A percentile compares a stretch with the other conserved stretches of the same genome.
These are phyloP conservation scores for Todiramphus chloris DNA, from an alignment of 2,113 vertebrate species.

Conservation along the genomic window DNA sequence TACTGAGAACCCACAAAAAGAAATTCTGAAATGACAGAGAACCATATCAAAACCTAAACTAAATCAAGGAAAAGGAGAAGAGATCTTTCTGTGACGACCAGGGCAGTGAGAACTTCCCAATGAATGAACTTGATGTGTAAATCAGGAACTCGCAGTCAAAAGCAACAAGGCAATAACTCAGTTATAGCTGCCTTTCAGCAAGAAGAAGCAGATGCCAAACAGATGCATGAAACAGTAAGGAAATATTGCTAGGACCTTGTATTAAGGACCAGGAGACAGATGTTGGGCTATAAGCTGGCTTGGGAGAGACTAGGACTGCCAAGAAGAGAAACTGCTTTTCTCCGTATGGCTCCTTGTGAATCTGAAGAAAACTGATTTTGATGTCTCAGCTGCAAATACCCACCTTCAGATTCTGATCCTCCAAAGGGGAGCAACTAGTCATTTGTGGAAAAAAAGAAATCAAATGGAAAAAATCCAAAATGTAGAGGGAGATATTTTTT, in stretches of 20 bases:
- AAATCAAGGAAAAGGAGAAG: neutral
- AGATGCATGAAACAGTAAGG: neutral
- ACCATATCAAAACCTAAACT: neutral
- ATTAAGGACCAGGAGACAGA: neutral
- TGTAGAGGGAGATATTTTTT: neutral
- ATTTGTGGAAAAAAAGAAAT: neutral
- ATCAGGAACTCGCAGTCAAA: neutral
- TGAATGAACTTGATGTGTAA: neutral
- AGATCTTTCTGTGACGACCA: neutral
- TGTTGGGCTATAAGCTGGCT: neutral
- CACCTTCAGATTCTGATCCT: neutral
- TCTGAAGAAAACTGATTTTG: neutral
- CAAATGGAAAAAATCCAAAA: neutral
- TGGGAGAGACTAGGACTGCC: neutral
- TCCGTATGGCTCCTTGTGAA: neutral
- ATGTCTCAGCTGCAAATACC: neutral
- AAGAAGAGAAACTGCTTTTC: neutral
- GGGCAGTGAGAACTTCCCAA: neutral
- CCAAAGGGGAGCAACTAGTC: neutral
- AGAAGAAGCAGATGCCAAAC: neutral
- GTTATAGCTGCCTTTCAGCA: neutral
- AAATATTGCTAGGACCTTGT: neutral
- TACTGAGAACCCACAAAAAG: neutral
- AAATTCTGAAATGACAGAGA: neutral
- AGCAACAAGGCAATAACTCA: neutral